Conservation (phyloP, 2,797 vertebrate species). For the Leptatherina wallacei region DNA sequence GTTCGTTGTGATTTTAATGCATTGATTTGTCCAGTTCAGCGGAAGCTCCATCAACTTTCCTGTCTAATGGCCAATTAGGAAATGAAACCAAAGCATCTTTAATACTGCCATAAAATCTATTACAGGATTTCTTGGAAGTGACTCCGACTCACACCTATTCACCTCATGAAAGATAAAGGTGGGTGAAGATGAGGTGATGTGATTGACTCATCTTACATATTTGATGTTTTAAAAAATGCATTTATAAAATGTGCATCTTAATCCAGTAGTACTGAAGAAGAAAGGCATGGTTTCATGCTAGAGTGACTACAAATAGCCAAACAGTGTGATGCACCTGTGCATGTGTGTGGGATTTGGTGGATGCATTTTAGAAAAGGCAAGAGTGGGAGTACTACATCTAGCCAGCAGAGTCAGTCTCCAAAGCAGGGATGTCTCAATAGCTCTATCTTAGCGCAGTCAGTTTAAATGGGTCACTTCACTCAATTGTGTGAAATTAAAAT, state of each 20-base stretch:
- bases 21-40: constrained; percentile 47
- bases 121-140: constrained; percentile 38
- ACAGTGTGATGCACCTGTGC: constrained; percentile 38
- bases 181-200: neutral
- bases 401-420: constrained; percentile 73
- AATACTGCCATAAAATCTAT: constrained; percentile 51
- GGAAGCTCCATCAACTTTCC: constrained; percentile 47
- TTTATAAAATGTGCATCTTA: constrained; percentile 17
- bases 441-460: constrained; percentile 13
- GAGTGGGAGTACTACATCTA: constrained; percentile 68
- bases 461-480: constrained; percentile 29
- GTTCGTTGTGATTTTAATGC: constrained; percentile 34
- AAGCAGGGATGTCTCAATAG: constrained; percentile 16
- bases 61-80: constrained; percentile 57
- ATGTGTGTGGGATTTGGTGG: constrained; percentile 35
- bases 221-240: neutral
- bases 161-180: constrained; percentile 6
- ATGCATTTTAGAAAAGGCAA: constrained; percentile 37
- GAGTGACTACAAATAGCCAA: constrained; percentile 41
- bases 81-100: constrained; percentile 47
- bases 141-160: constrained; percentile 17
- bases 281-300: constrained; percentile 51
- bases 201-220: constrained; percentile 11
- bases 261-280: constrained; percentile 8
- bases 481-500: constrained; percentile 22